Conservation (phyloP, 2,888 invertebrate genomes). For the Clostera curtula region DNA sequence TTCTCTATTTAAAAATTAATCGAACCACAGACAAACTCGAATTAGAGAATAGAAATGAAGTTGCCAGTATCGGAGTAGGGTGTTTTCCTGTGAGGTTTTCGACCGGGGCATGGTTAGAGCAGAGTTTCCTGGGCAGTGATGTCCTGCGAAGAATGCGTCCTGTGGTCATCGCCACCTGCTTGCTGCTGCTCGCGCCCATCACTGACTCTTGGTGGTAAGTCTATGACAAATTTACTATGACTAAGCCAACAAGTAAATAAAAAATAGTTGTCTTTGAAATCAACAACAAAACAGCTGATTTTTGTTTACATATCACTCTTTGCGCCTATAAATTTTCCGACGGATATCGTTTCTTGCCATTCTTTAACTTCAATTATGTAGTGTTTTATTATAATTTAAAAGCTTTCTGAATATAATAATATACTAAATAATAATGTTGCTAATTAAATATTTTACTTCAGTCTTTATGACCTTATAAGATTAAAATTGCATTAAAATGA, state of each 20-base stretch:
- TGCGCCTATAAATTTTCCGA: slow-evolving; percentile 2
- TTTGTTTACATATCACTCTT: slow-evolving; percentile 21
- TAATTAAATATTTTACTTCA: no score
- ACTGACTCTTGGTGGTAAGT: slow-evolving; percentile 93
- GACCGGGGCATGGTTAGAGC: slow-evolving; percentile 31
- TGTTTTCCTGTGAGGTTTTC: slow-evolving; percentile 25
- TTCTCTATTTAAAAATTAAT: slow-evolving; percentile 20
- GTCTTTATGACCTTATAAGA: no score
- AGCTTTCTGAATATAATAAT: no score
- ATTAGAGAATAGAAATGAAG: slow-evolving; percentile 23
- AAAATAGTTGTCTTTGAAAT: slow-evolving; percentile 9
- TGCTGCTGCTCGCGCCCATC: slow-evolving; percentile 91
- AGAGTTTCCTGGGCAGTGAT: slow-evolving; percentile 59
- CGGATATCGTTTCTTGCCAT: neutral
- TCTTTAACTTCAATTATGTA: slow-evolving; percentile 2
- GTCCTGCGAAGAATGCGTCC: slow-evolving; percentile 78
- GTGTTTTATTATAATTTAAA: no score
- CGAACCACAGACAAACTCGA: slow-evolving; percentile 15
- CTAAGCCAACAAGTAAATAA: slow-evolving; percentile 4
- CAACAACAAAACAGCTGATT: slow-evolving; percentile 21
- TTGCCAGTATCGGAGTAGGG: slow-evolving; percentile 18
- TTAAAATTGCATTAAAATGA: no score
- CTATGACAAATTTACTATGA: slow-evolving; percentile 12
- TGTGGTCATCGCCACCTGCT: slow-evolving; percentile 87
- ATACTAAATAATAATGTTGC: no score